Evolutionary conservation across 1,140 invertebrate genomes (phyloP), one percentile per base, ranked within the genome.

Genomic region (Drosophila yakuba): DNA sequence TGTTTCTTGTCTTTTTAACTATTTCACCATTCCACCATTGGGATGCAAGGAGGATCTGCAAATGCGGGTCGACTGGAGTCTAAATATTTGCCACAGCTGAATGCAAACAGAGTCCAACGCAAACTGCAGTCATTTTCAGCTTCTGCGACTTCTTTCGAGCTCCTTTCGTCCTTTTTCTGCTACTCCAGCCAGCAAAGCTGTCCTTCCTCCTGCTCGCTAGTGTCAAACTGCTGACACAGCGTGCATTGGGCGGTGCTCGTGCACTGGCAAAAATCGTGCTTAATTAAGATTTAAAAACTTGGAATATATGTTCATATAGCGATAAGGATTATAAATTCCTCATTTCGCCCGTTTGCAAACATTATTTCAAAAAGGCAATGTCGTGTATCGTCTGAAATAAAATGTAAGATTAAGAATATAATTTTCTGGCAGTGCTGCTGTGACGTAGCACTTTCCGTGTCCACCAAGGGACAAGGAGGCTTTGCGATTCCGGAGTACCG

Each of bases 81-180:
- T 39, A 75, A 77, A 71, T 77, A 71, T 77, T 77, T 77, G 64
- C 39, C 74, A 59, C 48, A 52, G 41, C 58, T 66, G 64, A 71
- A 38, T 43, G 56, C 51, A 76, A 76, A 77, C 64, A 59, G 41
- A 28, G 54, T 36, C n/a, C 48, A 45, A 14, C 23, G 47, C 64
- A 74, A 64, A 35, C 47, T 75, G 60, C 60, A 74, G 71, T 44
- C 51, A 52, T 62, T 50, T 36, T 63, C 36, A 45, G 20, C 8
- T 11, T 3, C 15, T 20, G 7, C 25, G 25, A 32, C 39, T 58
- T 17, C n/a, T 10, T 17, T n/a, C 25, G 28, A 14, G 52, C 2
- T 28, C 17, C 15, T 41, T 14, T 39, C 12, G 15, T 4, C 12
- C 6, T 35, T 48, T 58, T 59, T 39, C 28, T 15, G 48, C 6